These are phyloP conservation scores for Paratrypauchen microcephalus DNA, from an alignment of 2,797 vertebrate genomes.

Conservation along the genomic window DNA sequence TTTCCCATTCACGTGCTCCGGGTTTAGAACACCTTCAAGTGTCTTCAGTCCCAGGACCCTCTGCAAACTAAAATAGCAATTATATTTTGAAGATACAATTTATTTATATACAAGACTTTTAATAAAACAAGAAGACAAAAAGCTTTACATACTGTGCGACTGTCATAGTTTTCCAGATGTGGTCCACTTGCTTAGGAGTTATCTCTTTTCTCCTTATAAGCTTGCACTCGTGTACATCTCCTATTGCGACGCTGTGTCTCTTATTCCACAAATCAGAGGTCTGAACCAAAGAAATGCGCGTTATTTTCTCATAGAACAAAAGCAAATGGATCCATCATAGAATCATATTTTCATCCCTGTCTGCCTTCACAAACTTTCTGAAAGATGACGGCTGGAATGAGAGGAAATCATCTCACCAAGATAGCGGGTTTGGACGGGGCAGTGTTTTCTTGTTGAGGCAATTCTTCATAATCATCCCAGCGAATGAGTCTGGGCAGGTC, in stretches of 20 bases:
- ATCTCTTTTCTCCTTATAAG: constrained; percentile 84
- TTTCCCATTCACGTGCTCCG: constrained; percentile 81
- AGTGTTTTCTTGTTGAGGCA: constrained; percentile 71
- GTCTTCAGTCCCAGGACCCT: constrained; percentile 86
- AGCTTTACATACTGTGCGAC: constrained; percentile 55
- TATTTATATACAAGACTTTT: neutral
- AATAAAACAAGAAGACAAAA: neutral
- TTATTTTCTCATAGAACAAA: neutral
- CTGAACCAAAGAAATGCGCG: constrained; percentile 31
- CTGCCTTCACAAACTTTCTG: neutral
- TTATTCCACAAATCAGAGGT: constrained; percentile 88
- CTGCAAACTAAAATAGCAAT: constrained; percentile 76
- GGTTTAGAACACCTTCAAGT: constrained; percentile 86
- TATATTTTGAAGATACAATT: neutral
- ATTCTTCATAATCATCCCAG: constrained; percentile 82
- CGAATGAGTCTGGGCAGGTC: constrained; percentile 85
- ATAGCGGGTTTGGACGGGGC: constrained; percentile 76
- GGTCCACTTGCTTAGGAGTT: constrained; percentile 84
- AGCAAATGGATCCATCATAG: neutral
- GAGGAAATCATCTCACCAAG: constrained; percentile 54
- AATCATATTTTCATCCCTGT: neutral
- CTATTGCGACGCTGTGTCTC: constrained; percentile 93
- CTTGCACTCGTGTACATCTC: constrained; percentile 88
- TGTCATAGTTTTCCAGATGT: constrained; percentile 92
- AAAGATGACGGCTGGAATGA: neutral